Evolutionary conservation across 2,113 vertebrate species (phyloP).

Genomic region (Hystrix brachyura): DNA sequence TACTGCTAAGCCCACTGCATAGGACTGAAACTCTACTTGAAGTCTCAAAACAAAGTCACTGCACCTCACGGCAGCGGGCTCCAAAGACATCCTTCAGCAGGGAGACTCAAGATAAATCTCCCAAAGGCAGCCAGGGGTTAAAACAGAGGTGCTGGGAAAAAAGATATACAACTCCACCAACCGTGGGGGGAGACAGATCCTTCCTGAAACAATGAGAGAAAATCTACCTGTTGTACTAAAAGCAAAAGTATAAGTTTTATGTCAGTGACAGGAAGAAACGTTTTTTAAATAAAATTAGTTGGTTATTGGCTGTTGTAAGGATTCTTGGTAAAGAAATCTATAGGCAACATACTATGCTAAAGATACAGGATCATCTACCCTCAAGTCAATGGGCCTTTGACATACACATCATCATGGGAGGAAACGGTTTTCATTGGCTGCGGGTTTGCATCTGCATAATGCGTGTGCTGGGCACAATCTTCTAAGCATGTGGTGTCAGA

Average conservation of each 20-base stretch:
- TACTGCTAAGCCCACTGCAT: not conserved
- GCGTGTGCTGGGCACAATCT: not conserved
- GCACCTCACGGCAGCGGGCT: not conserved
- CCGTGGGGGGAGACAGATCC: not conserved
- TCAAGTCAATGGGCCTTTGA: not conserved
- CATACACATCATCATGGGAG: not conserved
- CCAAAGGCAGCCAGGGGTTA: conserved; percentile 31
- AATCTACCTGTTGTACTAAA: not conserved
- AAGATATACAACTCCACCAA: not conserved
- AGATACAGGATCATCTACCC: not conserved
- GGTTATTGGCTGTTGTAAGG: not conserved
- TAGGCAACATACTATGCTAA: not conserved
- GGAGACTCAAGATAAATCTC: conserved; percentile 52
- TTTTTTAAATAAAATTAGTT: conserved; percentile 26
- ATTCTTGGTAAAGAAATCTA: not conserved
- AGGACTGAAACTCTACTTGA: conserved; percentile 51
- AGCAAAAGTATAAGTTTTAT: not conserved
- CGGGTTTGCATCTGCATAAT: not conserved
- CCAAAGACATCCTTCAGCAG: conserved; percentile 52
- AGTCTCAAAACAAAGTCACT: conserved; percentile 65
- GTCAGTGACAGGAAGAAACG: not conserved
- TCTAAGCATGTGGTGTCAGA: not conserved
- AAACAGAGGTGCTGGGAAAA: conserved; percentile 25
- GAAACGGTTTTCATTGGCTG: not conserved
- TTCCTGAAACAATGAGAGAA: not conserved